phyloP scores from a whole-genome alignment of 2,888 invertebrate species.

The Dynastes grantii region DNA sequence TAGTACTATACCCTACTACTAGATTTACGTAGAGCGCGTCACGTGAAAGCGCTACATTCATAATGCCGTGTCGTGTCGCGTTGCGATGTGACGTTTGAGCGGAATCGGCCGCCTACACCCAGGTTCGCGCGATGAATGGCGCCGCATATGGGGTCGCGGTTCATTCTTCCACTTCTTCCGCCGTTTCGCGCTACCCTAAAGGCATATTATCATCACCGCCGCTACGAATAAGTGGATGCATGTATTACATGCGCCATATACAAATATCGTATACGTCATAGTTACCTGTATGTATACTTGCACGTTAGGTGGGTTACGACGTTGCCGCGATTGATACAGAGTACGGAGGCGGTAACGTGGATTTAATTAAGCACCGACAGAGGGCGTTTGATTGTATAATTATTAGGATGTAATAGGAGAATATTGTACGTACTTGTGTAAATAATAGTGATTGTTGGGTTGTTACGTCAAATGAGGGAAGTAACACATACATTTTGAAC shows the following conservation, averaged over 20 bases:
- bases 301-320: neutral
- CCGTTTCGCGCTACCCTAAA: slow-evolving; percentile 2
- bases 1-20: slow-evolving; percentile 50
- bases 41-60: slow-evolving; percentile 56
- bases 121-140: slow-evolving; percentile 10
- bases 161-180: slow-evolving; percentile 1
- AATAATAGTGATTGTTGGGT: neutral
- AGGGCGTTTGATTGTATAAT: slow-evolving; percentile 2
- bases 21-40: slow-evolving; percentile 53
- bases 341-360: neutral
- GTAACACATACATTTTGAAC: too few relatives aligned
- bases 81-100: slow-evolving; percentile 49
- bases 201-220: neutral
- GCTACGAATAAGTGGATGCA: neutral
- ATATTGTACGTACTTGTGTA: neutral
- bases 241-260: slow-evolving; percentile 4
- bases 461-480: neutral
- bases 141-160: neutral
- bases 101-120: slow-evolving; percentile 41
- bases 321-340: neutral
- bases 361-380: neutral
- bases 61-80: slow-evolving; percentile 48
- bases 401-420: neutral
- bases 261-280: neutral
- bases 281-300: neutral